phyloP scores from a whole-genome alignment of 35 echinoderm and acorn worm species.

The Apostichopus japonicus region DNA sequence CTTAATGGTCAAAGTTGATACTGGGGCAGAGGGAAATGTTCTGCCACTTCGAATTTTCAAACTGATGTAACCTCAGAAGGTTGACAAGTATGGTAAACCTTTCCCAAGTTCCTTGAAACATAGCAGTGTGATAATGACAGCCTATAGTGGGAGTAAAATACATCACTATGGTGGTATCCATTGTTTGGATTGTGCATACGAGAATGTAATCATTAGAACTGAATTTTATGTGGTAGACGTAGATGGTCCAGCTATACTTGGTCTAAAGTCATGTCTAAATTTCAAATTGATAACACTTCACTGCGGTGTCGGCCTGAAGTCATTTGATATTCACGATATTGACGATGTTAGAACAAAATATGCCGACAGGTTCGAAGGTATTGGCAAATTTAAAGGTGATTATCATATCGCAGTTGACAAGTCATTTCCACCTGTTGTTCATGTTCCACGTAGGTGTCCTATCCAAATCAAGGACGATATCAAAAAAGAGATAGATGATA shows the following conservation, averaged over 20 bases:
- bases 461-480: slow-evolving; percentile 56
- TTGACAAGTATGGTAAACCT: no score
- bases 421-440: slow-evolving; percentile 57
- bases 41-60: no score
- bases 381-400: slow-evolving; percentile 51
- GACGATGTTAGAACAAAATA: not conserved
- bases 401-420: slow-evolving; percentile 57
- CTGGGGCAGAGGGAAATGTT: no score
- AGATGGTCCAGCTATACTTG: not conserved
- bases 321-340: no score
- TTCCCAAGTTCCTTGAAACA: no score
- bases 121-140: no score
- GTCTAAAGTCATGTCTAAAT: not conserved
- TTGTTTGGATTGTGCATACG: not conserved
- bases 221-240: not conserved
- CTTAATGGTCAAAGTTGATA: no score
- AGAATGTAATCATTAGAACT: not conserved
- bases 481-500: slow-evolving; percentile 54
- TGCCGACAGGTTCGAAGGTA: slow-evolving; percentile 62
- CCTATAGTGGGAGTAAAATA: no score
- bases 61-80: no score
- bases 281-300: not conserved
- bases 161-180: not conserved
- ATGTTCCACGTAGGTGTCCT: slow-evolving; percentile 56
- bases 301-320: not conserved